Base-by-base conservation (phyloP, 2,797 vertebrate species). In the Pelobates cultripes region DNA sequence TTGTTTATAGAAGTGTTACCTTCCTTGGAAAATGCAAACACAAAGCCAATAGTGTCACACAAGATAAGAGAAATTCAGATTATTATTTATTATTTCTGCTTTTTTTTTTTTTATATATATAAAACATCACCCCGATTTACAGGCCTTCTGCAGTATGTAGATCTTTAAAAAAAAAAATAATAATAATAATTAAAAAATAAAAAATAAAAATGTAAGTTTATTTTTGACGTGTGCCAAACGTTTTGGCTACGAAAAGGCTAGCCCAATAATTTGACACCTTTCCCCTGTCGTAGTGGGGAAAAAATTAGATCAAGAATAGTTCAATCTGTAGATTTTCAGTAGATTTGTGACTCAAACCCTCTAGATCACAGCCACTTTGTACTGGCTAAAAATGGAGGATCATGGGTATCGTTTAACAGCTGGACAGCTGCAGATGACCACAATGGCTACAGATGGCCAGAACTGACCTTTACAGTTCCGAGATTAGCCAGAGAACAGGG, bases 181-280 rank as follows among this genome's bases (percentile, higher is more conserved):
- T n/a, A n/a, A 7, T 64, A 7, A 5, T 64, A 28, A 77, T 86
- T 88, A 1, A 28, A 28, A 28, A 28, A 28, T n/a, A 28, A 28
- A 1, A 28, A 28, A 28, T 28, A 28, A 28, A 28, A 81, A 87
- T 72, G 78, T 69, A 43, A 69, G 44, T 75, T 81, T 69, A 9
- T 60, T 43, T 61, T 83, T 79, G 86, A 90, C 86, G 86, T 81
- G 82, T 88, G 87, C 83, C 73, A 90, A 83, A 71, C 75, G 15
- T 85, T 75, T 89, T 87, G 82, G 88, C 87, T 86, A 88, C 85
- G 85, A 82, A 82, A 86, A 88, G 86, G 81, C 89, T 89, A 86
- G 86, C 85, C 87, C 85, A 80, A 85, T 77, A 86, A 88, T 85
- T 87, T 84, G 73, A 72, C 73, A 57, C 68, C 82, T 76, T 75